phyloP scores from a whole-genome alignment of 2,888 invertebrate genomes.

The Oscheius onirici region DNA sequence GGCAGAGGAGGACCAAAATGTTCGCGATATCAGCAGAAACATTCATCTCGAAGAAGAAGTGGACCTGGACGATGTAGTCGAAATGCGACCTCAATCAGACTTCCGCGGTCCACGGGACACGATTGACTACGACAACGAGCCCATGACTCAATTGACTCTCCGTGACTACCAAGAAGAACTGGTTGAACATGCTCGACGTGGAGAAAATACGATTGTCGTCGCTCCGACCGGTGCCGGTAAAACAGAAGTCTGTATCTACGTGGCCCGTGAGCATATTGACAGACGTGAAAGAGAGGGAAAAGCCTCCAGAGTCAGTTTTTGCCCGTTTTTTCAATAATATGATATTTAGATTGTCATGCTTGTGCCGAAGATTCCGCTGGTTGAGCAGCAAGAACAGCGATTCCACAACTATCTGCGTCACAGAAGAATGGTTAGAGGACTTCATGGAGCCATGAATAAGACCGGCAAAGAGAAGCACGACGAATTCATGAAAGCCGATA shows the following conservation, averaged over 20 bases:
- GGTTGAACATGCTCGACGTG: conserved; percentile 42
- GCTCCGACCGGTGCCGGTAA: conserved; percentile 70
- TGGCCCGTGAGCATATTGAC: conserved; percentile 59
- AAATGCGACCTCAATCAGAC: background rate
- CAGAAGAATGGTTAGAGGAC: conserved; percentile 42
- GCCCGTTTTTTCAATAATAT: background rate
- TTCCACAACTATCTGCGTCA: conserved; percentile 48
- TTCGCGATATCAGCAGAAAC: conserved; percentile 1
- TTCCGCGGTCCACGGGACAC: background rate
- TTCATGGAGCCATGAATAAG: conserved; percentile 57
- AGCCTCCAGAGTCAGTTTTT: conserved; percentile 44
- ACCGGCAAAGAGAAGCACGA: conserved; percentile 37
- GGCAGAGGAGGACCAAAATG: background rate
- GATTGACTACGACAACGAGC: conserved; percentile 2
- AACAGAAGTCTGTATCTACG: conserved; percentile 65
- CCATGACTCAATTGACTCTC: conserved; percentile 33
- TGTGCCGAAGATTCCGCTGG: conserved; percentile 68
- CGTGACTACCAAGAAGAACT: conserved; percentile 60
- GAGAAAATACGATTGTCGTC: conserved; percentile 64
- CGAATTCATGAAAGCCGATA: conserved; percentile 47
- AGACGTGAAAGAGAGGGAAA: conserved; percentile 20
- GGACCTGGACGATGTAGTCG: background rate
- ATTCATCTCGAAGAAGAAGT: conserved; percentile 6
- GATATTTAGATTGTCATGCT: conserved; percentile 52
- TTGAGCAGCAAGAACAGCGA: conserved; percentile 58